Base-by-base conservation (phyloP, 2,888 invertebrate genomes). In the Drosophila bunnanda region DNA sequence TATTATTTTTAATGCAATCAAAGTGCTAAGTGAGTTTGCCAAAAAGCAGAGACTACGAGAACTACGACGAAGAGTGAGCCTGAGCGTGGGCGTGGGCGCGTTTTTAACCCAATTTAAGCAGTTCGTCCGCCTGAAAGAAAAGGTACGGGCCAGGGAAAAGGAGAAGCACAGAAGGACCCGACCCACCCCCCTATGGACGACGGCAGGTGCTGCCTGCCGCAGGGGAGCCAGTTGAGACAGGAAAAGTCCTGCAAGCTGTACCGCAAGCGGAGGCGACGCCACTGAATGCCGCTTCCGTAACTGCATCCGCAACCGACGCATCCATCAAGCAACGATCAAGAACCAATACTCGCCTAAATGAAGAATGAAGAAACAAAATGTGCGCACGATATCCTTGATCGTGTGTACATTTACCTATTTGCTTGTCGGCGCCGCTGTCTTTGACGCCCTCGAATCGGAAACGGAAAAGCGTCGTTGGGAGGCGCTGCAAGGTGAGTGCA, bases 301-400 rank as follows among this genome's bases (percentile, higher is more conserved):
- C 22, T 22, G 52, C 57, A 50, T 38, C n/a, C 9, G 38, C 38
- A 38, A 38, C 9, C n/a, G 38, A n/a, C 39, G 39, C 39, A 17
- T 50, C 58, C 58, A 58, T 58, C 38, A 58, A 64, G 50, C 64
- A 65, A 65, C 64, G 64, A 60, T 60, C 71, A 59, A 60, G 44
- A 39, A 60, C 64, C 73, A 39, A 69, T 65, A 81, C 88, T 91
- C 91, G 92, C 90, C 91, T 91, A 94, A 95, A 94, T 93, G 92
- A 93, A 95, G 95, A 95, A 99, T 99, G 99, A 99, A 99, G 97
- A 98, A 98, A 95, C 99, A 99, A 96, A 99, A 99, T 97, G 98
- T 99, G 93, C 98, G 99, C 94, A 99, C 99, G 94, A 95, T 99
- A 94, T 98, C 99, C 92, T 96, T 99, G 94, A 99, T 99, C 94